A percentile compares a stretch with the other conserved stretches of the same genome.
These are phyloP conservation scores for Trissoscelio sp. DNA, from an alignment of 2,888 invertebrate genomes.

Conservation along the genomic window DNA sequence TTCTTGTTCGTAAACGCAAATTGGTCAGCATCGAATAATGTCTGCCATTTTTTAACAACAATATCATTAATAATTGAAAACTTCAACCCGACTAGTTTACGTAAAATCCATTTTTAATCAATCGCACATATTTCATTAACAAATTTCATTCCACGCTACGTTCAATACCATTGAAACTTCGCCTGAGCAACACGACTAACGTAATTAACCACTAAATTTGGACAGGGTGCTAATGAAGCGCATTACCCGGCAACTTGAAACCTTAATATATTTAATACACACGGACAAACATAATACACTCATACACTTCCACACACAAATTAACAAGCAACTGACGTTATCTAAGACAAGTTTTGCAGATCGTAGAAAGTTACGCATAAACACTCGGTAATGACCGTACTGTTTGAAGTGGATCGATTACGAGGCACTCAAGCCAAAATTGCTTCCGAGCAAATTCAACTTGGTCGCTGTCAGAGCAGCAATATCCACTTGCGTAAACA, in stretches of 20 bases:
- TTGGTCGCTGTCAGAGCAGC: constrained; percentile 68
- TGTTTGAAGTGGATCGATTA: constrained; percentile 69
- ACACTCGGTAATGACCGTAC: constrained; percentile 59
- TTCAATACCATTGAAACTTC: constrained; percentile 32
- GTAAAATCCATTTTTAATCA: not conserved
- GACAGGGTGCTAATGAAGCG: constrained; percentile 39
- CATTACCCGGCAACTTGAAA: constrained; percentile 30
- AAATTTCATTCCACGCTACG: constrained; percentile 3
- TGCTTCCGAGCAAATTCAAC: constrained; percentile 68
- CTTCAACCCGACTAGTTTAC: not conserved
- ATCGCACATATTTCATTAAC: constrained; percentile 1
- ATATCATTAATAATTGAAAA: not conserved
- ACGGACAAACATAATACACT: not conserved
- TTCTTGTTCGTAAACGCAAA: not conserved
- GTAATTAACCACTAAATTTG: constrained; percentile 52
- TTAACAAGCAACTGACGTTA: constrained; percentile 33
- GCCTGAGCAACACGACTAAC: constrained; percentile 29
- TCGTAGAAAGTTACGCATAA: constrained; percentile 60
- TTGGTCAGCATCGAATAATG: not conserved
- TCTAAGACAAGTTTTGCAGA: constrained; percentile 51
- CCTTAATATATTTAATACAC: constrained; percentile 44
- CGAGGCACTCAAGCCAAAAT: constrained; percentile 65
- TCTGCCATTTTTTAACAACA: not conserved
- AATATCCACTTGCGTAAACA: constrained; percentile 75
- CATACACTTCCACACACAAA: not conserved